These are phyloP conservation scores for Xenopus tropicalis DNA, from an alignment of 2,113 vertebrate genomes.

Conservation along the genomic window UCB_Xtro_10.0 CM004452.2:42091001-42091500, in stretches of 20 bases:
- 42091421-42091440: neutral
- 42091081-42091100: conserved; percentile 20
- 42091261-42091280: conserved; percentile 24
- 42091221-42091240: conserved; percentile 1
- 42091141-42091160: neutral
- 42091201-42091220: neutral
- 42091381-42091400: neutral
- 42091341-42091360: neutral
- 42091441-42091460: neutral
- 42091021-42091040: conserved; percentile 21
- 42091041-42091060: conserved; percentile 38
- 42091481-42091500: too few relatives aligned
- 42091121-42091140: conserved; percentile 25
- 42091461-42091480: too few relatives aligned
- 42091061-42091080: conserved; percentile 14
- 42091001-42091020: neutral
- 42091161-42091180: neutral
- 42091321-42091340: neutral
- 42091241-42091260: neutral
- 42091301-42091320: neutral
- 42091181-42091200: neutral
- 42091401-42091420: neutral
- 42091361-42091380: neutral
- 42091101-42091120: conserved; percentile 32
- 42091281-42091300: neutral